Evolutionary conservation across 2,888 invertebrate genomes (phyloP).

Genomic region (Synanthedon tipuliformis): DNA sequence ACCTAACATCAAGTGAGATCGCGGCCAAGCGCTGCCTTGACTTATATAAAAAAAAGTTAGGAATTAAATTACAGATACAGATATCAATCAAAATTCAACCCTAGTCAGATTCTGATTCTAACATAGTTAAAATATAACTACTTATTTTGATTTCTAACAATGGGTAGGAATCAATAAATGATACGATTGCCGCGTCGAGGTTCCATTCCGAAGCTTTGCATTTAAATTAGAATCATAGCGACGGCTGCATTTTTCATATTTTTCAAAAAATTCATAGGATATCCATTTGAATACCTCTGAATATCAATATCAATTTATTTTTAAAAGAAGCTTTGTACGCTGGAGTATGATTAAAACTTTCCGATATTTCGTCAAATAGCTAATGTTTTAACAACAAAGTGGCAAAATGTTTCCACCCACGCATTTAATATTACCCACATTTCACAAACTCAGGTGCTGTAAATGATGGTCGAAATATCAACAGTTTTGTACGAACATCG

Average conservation of each 20-base stretch:
- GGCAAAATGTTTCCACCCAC: conserved; percentile 12
- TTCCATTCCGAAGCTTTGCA: conserved; percentile 45
- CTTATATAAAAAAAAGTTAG: no score
- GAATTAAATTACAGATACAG: no score
- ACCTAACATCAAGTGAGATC: no score
- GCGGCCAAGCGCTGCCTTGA: no score
- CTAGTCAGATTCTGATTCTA: no score
- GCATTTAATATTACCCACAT: conserved; percentile 23
- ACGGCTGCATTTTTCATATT: conserved; percentile 37
- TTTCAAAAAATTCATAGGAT: conserved; percentile 20
- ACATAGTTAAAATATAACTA: no score
- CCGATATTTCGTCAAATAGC: no score
- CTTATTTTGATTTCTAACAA: not conserved
- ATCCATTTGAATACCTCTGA: conserved; percentile 2
- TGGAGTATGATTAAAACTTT: no score
- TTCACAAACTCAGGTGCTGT: conserved; percentile 29
- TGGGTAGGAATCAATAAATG: conserved; percentile 24
- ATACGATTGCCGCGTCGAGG: conserved; percentile 24
- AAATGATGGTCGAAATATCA: conserved; percentile 18
- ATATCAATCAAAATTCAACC: no score
- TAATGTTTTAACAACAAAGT: not conserved
- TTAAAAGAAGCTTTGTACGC: not conserved
- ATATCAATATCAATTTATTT: not conserved
- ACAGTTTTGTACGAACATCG: conserved; percentile 20
- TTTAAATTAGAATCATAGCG: conserved; percentile 36